phyloP scores from a whole-genome alignment of 2,797 vertebrate species.

The Mycteria americana region DNA sequence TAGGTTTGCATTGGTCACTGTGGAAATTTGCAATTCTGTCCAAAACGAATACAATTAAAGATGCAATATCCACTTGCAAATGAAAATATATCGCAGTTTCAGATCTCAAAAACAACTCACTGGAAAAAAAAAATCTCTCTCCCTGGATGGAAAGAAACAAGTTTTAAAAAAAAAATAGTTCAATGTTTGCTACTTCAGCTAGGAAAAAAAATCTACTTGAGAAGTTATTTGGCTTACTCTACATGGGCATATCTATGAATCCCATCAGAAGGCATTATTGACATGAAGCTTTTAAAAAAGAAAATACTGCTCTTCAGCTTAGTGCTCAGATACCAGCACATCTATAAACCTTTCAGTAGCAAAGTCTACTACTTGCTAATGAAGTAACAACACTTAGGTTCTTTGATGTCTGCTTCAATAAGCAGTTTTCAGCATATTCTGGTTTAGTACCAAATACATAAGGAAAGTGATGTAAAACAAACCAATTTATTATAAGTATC shows the following conservation, averaged over 20 bases:
- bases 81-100: constrained; percentile 49
- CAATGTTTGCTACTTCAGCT: not conserved
- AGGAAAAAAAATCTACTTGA: not conserved
- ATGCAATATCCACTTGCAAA: constrained; percentile 53
- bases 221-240: not conserved
- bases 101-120: constrained; percentile 40
- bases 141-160: not conserved
- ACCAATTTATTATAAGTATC: not conserved
- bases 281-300: not conserved
- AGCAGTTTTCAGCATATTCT: not conserved
- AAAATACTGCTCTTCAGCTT: not conserved
- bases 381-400: not conserved
- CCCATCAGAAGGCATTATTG: not conserved
- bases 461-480: not conserved
- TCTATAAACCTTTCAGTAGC: not conserved
- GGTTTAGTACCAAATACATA: not conserved
- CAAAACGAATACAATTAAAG: constrained; percentile 62
- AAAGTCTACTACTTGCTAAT: not conserved
- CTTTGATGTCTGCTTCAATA: not conserved
- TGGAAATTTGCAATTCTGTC: constrained; percentile 62
- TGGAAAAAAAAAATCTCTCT: not conserved
- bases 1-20: constrained; percentile 40
- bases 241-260: not conserved
- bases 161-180: not conserved
- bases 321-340: not conserved